Evolutionary conservation across 2,888 invertebrate species (phyloP).

Genomic region (Falcaria lacertinaria): DNA sequence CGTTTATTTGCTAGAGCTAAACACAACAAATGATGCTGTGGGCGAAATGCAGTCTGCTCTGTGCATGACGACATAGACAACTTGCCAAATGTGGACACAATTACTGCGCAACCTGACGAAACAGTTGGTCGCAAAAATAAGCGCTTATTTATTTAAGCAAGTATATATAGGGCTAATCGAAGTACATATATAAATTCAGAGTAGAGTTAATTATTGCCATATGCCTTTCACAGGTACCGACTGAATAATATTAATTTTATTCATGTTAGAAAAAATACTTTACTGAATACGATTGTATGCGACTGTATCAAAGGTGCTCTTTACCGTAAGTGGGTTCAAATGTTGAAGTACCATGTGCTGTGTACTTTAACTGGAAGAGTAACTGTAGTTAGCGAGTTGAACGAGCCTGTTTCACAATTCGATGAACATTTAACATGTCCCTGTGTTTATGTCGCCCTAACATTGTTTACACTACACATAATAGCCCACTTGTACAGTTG

Average conservation of each 20-base stretch:
- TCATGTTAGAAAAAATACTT: too few relatives aligned
- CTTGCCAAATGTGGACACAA: constrained; percentile 23
- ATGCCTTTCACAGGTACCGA: too few relatives aligned
- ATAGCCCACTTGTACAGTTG: constrained; percentile 15
- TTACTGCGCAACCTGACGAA: constrained; percentile 8
- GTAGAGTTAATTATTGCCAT: too few relatives aligned
- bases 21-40: constrained; percentile 27
- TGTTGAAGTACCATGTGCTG: constrained; percentile 42
- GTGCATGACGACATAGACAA: constrained; percentile 33
- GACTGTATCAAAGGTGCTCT: constrained; percentile 29
- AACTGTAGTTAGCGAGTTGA: constrained; percentile 43
- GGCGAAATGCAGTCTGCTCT: constrained; percentile 38
- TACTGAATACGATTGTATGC: constrained; percentile 19
- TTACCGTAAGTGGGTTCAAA: constrained; percentile 54
- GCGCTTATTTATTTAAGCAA: too few relatives aligned
- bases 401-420: constrained; percentile 39
- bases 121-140: not conserved
- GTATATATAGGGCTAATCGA: too few relatives aligned
- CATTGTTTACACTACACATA: constrained; percentile 33
- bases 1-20: constrained; percentile 23
- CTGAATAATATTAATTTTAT: too few relatives aligned
- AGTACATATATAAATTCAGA: too few relatives aligned
- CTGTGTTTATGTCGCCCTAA: constrained; percentile 33
- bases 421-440: constrained; percentile 22
- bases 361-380: constrained; percentile 36